Evolutionary conservation across 1,140 invertebrate genomes (phyloP).

Genomic region (Sweltsa coloradensis): DNA sequence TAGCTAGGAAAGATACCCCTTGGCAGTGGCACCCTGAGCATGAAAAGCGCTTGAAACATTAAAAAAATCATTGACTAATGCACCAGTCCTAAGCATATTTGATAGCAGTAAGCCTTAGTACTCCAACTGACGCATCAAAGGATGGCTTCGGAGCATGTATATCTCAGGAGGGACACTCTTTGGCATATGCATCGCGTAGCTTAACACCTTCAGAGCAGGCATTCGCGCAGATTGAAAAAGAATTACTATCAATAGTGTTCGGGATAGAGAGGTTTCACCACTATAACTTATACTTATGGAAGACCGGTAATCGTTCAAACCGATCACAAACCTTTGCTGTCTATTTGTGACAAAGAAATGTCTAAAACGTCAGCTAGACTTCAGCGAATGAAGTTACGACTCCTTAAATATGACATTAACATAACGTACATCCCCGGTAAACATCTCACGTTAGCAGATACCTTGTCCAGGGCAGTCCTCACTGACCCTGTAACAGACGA

Average conservation of each 20-base stretch:
- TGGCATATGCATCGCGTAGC: conserved; percentile 24
- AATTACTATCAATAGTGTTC: conserved; percentile 34
- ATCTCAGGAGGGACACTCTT: conserved; percentile 19
- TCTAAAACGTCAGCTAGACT: conserved; percentile 26
- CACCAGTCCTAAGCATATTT: conserved; percentile 24
- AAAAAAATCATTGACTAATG: conserved; percentile 17
- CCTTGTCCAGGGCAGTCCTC: background rate
- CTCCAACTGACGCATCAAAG: conserved; percentile 11
- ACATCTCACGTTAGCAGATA: conserved; percentile 1
- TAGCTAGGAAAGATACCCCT: conserved; percentile 20
- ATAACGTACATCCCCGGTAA: conserved; percentile 15
- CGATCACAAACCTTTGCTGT: conserved; percentile 32
- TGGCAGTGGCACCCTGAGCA: conserved; percentile 18
- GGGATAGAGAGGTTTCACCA: conserved; percentile 28
- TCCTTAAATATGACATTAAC: conserved; percentile 27
- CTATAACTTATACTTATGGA: conserved; percentile 30
- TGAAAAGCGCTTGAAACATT: conserved; percentile 18
- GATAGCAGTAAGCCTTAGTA: conserved; percentile 9
- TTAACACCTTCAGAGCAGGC: conserved; percentile 19
- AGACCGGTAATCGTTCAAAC: conserved; percentile 29
- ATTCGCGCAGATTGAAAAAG: conserved; percentile 33
- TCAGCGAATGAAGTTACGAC: conserved; percentile 29
- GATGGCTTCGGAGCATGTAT: conserved; percentile 18
- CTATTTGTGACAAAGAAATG: conserved; percentile 29
- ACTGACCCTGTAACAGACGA: background rate